Percentiles rank a stretch among this genome's conserved stretches.
These are phyloP conservation scores for Himalopsyche kuldschensis DNA, from an alignment of 2,888 invertebrate species.

Conservation along the genomic window DNA sequence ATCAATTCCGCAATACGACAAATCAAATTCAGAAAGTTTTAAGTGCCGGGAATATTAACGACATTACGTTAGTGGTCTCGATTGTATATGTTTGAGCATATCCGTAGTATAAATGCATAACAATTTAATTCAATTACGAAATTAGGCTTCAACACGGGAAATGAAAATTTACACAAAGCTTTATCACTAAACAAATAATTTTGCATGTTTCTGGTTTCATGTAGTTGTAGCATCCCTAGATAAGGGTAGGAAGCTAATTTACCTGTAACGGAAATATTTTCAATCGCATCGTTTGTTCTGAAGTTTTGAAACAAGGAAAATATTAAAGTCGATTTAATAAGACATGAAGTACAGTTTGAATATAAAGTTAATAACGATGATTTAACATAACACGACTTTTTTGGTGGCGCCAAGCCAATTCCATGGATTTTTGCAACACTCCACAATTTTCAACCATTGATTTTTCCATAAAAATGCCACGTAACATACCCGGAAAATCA, in stretches of 20 bases:
- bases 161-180: neutral
- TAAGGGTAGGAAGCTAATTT: neutral
- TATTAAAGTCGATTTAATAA: neutral
- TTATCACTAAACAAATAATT: neutral
- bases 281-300: neutral
- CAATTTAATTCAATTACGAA: neutral
- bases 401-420: no score
- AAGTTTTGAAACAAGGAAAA: neutral
- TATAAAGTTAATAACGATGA: no score
- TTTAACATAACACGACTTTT: no score
- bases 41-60: no score
- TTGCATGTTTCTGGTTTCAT: neutral
- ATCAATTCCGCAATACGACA: no score
- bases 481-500: no score
- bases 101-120: neutral
- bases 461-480: no score
- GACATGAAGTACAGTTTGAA: neutral
- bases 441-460: no score
- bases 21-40: no score
- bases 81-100: neutral
- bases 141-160: neutral
- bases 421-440: no score
- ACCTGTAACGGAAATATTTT: neutral
- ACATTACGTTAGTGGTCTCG: no score
- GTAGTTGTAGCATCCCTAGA: neutral